Conservation (phyloP, 2,797 vertebrate genomes). For the Amblyopsis hoosieri region DNA sequence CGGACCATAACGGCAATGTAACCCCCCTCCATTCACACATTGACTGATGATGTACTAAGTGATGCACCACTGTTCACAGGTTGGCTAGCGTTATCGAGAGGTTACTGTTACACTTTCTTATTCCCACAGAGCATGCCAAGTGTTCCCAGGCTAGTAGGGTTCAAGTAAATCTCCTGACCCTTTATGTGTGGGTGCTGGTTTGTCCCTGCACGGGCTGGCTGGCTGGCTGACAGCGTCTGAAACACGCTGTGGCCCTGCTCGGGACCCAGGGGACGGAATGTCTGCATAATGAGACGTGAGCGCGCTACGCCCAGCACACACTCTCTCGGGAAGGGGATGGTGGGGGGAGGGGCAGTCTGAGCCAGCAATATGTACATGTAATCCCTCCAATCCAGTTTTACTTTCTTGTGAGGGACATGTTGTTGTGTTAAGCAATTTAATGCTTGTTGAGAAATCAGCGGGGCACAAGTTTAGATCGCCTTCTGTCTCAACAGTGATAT, state of each 20-base stretch:
- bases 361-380: slow-evolving; percentile 25
- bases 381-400: slow-evolving; percentile 21
- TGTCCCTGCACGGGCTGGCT: not conserved
- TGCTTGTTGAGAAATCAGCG: slow-evolving; percentile 2
- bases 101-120: too few species aligned
- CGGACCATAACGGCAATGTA: too few species aligned
- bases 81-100: too few species aligned
- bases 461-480: too few species aligned
- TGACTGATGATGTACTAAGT: too few species aligned
- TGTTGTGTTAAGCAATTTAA: slow-evolving; percentile 22
- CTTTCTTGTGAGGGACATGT: slow-evolving; percentile 22
- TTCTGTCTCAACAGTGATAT: too few species aligned
- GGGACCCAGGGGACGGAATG: not conserved
- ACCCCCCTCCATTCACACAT: too few species aligned
- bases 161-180: slow-evolving; percentile 19
- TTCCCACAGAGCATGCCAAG: too few species aligned
- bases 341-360: too few species aligned
- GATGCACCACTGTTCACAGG: too few species aligned
- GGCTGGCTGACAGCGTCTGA: slow-evolving; percentile 11
- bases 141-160: slow-evolving; percentile 7
- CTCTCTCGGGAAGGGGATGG: slow-evolving; percentile 13
- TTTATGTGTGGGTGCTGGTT: slow-evolving; percentile 13
- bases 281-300: not conserved
- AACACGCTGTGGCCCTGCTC: not conserved
- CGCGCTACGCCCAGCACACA: slow-evolving; percentile 3